Conservation (phyloP, 2,888 invertebrate genomes). For the Odontothrips loti region DNA sequence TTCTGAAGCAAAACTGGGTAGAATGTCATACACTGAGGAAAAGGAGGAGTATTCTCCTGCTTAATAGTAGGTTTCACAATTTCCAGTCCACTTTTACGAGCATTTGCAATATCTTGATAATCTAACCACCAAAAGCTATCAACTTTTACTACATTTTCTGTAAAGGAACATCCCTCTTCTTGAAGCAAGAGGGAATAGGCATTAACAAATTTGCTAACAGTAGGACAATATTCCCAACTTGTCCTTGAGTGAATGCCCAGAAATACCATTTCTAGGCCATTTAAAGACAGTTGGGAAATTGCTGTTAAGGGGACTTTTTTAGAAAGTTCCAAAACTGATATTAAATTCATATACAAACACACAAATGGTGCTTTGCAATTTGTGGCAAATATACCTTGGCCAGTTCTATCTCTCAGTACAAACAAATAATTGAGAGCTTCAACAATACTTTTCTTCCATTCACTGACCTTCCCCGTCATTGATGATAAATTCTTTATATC, state of each 20-base stretch:
- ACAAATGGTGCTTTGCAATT: conserved; percentile 8
- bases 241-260: not conserved
- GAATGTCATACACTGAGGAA: not conserved
- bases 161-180: not conserved
- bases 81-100: not conserved
- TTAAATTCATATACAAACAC: not conserved
- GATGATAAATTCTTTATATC: not conserved
- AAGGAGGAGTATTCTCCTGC: not conserved
- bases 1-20: not conserved
- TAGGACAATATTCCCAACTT: not conserved
- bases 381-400: not conserved
- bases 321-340: not conserved
- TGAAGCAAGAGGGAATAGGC: not conserved
- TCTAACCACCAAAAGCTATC: not conserved
- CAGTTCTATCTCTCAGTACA: not conserved
- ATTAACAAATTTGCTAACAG: not conserved
- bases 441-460: conserved; percentile 7
- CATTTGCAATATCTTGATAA: not conserved
- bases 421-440: not conserved
- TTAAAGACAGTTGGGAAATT: not conserved
- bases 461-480: not conserved
- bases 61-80: not conserved
- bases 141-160: not conserved
- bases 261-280: not conserved
- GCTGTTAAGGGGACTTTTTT: not conserved